Percentiles rank a stretch among this genome's conserved stretches.
Evolutionary conservation across 2,888 invertebrate species (phyloP).

Genomic region (Theretra japonica): DNA sequence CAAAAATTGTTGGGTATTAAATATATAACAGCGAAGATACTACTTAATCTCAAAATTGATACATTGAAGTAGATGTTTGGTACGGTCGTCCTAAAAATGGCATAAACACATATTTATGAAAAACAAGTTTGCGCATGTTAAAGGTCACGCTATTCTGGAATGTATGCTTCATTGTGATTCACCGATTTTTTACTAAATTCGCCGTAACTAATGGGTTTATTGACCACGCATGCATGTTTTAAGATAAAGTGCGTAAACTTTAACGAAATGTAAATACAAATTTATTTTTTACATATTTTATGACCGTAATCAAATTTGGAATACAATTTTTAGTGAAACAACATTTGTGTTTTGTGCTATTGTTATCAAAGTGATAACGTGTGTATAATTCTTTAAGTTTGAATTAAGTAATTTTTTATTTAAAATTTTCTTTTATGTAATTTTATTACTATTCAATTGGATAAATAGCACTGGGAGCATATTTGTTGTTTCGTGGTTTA

Average conservation of each 20-base stretch:
- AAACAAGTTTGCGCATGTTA: neutral
- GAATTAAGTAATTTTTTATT: too few species aligned
- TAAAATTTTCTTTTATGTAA: too few species aligned
- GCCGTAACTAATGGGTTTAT: conserved; percentile 11
- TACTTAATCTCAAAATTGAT: too few species aligned
- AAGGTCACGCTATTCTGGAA: conserved; percentile 9
- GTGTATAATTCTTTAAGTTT: neutral
- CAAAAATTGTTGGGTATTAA: too few species aligned
- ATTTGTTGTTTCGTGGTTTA: too few species aligned
- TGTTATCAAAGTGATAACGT: neutral
- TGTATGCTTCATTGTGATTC: neutral
- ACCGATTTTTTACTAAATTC: neutral
- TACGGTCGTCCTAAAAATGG: neutral
- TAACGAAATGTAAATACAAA: neutral
- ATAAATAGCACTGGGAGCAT: too few species aligned
- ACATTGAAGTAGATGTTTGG: too few species aligned
- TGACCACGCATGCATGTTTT: neutral
- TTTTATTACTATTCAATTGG: too few species aligned
- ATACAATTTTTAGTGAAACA: neutral
- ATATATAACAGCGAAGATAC: too few species aligned
- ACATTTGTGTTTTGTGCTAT: neutral
- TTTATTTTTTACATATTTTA: neutral
- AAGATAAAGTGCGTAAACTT: neutral
- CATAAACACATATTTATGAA: neutral
- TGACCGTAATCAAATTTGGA: neutral